These are phyloP conservation scores for Escarpia spicata DNA, from an alignment of 2,888 invertebrate genomes.

Conservation along the genomic window DNA sequence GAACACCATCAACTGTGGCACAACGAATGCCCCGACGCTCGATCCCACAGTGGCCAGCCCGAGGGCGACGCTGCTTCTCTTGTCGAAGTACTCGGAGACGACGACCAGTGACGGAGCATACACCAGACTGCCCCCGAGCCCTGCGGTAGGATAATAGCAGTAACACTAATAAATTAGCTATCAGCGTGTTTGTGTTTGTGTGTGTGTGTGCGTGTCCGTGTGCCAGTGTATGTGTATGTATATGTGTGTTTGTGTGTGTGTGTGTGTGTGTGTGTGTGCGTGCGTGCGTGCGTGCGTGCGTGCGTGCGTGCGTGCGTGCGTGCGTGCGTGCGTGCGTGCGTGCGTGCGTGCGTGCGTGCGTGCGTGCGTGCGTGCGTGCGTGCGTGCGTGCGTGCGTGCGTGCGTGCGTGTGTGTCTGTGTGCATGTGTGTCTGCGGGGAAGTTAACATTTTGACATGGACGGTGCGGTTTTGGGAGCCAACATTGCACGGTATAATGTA, in stretches of 20 bases:
- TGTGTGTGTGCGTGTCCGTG: neutral
- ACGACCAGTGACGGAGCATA: conserved; percentile 21
- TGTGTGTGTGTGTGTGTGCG: no score
- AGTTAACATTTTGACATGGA: no score
- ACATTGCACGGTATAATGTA: no score
- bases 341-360: neutral
- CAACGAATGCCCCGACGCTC: conserved; percentile 18
- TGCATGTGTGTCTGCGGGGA: no score
- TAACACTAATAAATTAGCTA: no score
- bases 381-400: neutral
- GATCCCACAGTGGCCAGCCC: neutral
- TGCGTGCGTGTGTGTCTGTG: no score
- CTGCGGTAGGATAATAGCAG: neutral
- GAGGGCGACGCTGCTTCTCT: neutral
- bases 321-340: neutral
- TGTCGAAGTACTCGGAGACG: conserved; percentile 20
- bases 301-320: no score
- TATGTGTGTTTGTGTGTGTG: neutral
- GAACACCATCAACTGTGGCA: conserved; percentile 25
- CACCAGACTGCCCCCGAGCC: conserved; percentile 20
- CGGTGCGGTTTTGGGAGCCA: no score
- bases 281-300: no score
- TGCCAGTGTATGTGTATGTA: neutral
- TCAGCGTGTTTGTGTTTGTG: no score
- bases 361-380: neutral